Base-by-base conservation (phyloP, 1,140 invertebrate species). In the Pseudomyrmex dendroicus region DNA sequence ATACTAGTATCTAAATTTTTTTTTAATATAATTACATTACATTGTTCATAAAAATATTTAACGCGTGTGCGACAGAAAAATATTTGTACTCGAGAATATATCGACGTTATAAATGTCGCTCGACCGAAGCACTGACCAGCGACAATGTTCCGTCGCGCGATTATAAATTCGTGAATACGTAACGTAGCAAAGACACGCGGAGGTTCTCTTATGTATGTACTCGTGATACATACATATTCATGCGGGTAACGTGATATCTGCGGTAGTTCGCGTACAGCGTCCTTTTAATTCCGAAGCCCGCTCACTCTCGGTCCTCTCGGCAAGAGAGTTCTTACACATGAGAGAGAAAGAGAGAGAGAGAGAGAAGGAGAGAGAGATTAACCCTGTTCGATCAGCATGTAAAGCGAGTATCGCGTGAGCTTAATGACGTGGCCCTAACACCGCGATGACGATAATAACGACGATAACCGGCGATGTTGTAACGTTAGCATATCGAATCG, bases 81-180 rank as follows among this genome's bases (percentile, higher is more conserved):
- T 52, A 52, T 52, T 12, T 52, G 13, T 52, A 52, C 13, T 35
- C 5, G 35, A 35, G 4, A 35, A 52, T 52, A 9, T 62, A 17
- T 62, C n/a, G 46, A 78, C 25, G 13, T 12, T 20, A 7, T 25
- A 68, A 77, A 2, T 68, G 35, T 1, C 13, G 25, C 20, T 15
- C 15, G 35, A 70, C 13, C n/a, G 54, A 78, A 68, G 73, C 52
- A 57, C 20, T 12, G 13, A 48, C 25, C 72, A 46, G 35, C 62
- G 85, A 74, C 82, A 80, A 66, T 66, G 73, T 57, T 2, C 10
- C 61, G 86, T 63, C 25, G 56, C 70, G 15, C 74, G 72, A 66
- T 88, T 87, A 87, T 88, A 88, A 88, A 88, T 88, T 87, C 83
- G 86, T 88, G 86, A 87, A 88, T 87, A 88, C 64, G 83, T 88